These are phyloP conservation scores for Abramis brama DNA, from an alignment of 2,113 vertebrate species.

Conservation along the genomic window DNA sequence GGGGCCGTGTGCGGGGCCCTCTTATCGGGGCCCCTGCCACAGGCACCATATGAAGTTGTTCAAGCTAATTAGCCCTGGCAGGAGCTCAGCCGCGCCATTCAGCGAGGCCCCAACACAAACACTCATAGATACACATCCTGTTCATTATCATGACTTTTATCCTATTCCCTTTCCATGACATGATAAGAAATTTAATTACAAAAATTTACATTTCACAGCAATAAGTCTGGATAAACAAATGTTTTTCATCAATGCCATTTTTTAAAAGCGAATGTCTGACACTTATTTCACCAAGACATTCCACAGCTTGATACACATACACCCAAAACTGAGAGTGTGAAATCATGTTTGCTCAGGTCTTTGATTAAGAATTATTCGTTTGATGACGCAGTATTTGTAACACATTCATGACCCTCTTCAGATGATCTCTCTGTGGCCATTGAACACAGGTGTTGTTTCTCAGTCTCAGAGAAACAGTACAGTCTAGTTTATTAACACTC, in stretches of 20 bases:
- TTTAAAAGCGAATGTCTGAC: background rate
- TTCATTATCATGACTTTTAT: conserved; percentile 34
- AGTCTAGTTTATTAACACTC: conserved; percentile 49
- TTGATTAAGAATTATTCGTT: background rate
- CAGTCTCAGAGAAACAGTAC: background rate
- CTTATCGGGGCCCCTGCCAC: conserved; percentile 90
- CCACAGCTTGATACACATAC: background rate
- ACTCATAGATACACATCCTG: conserved; percentile 28
- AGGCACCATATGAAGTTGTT: conserved; percentile 96
- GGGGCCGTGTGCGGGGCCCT: conserved; percentile 77
- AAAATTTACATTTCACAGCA: conserved; percentile 14
- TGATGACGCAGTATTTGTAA: background rate
- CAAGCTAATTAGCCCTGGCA: conserved; percentile 95
- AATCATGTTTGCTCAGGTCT: conserved; percentile 1
- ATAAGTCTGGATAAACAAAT: conserved; percentile 9
- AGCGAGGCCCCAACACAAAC: conserved; percentile 25
- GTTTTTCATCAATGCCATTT: background rate
- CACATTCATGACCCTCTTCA: background rate
- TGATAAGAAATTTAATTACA: conserved; percentile 30
- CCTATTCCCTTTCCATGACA: conserved; percentile 8
- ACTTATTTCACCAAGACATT: conserved; percentile 10
- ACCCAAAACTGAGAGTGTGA: background rate
- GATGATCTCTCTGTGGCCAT: background rate
- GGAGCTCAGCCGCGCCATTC: conserved; percentile 68
- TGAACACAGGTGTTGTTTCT: conserved; percentile 25